Base-by-base conservation (phyloP, 2,113 vertebrate species). In the Ahaetulla prasina region DNA sequence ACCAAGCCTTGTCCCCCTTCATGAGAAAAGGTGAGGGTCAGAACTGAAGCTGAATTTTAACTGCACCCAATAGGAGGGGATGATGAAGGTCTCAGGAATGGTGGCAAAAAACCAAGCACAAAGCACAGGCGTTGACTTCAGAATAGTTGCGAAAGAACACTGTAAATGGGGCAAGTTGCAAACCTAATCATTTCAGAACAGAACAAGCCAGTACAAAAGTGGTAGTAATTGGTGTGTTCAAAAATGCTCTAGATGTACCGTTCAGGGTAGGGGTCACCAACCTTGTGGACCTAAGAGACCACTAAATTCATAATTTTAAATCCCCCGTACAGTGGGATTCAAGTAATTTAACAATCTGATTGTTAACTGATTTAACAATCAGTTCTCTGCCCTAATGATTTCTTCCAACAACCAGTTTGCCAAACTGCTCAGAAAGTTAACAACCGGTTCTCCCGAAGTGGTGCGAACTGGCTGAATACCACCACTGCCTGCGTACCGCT, bases 1-100 rank as follows among this genome's bases (percentile, higher is more conserved):
- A 94, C 35, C 89, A 87, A 16, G 30, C 49, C 8, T 12, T 91
- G 22, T 94, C 90, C 1, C 39, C 54, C 12, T 94, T 94, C 90
- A 94, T 94, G 87, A 91, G 93, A 84, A 94, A 92, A 92, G 93
- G 90, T 91, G 43, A 27, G 68, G n/a, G 1, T 8, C 9, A 30
- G 16, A 88, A 35, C 11, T 25, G 11, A 43, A 25, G 57, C 23
- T 68, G 27, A 27, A 35, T 74, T 74, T 50, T 50, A 53, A 5
- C 16, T 12, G 39, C 25, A 18, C 18, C n/a, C 9, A n/a, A 74
- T 50, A 43, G 35, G 12, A 52, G 14, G 11, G 30, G 54, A n/a
- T 54, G 39, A 4, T 25, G 7, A 45, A 30, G 35, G 84, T 52
- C 35, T 10, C 18, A 39, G n/a, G 10, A 22, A 39, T 39, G 8